A percentile compares a stretch with the other conserved stretches of the same genome.
Conservation (phyloP, 2,113 vertebrate species). For the Tychaedon coryphoeus region DNA sequence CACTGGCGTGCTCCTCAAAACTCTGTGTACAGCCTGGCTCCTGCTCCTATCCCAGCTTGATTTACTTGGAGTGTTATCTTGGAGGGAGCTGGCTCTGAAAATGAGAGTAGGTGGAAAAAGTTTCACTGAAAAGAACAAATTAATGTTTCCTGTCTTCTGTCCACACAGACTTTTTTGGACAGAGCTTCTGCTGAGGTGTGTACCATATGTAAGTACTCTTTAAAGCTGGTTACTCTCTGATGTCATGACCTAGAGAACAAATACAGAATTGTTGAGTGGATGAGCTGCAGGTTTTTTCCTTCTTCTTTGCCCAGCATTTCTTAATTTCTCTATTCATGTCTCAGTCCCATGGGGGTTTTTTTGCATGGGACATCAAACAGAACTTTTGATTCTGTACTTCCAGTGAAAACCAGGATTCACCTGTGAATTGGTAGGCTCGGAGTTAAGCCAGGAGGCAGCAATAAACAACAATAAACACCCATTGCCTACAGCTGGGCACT, state of each 20-base stretch:
- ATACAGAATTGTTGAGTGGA: neutral
- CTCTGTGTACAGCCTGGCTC: neutral
- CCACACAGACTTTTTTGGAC: neutral
- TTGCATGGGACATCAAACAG: neutral
- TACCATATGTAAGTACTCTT: neutral
- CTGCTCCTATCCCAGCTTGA: neutral
- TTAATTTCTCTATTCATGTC: neutral
- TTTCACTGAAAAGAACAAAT: neutral
- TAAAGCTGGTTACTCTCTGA: neutral
- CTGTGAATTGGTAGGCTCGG: neutral
- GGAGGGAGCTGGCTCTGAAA: neutral
- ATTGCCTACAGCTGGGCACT: neutral
- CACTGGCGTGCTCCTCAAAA: neutral
- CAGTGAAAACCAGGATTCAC: neutral
- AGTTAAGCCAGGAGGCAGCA: neutral
- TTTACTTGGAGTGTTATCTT: neutral
- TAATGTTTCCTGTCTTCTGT: neutral
- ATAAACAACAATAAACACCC: neutral
- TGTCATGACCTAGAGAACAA: neutral
- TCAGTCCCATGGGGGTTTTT: neutral
- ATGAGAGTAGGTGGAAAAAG: neutral
- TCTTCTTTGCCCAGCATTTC: neutral
- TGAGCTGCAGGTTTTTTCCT: neutral
- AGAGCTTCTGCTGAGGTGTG: neutral
- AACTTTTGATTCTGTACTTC: neutral